Percentiles rank a stretch among this genome's conserved stretches.
These are phyloP conservation scores for Microdon myrmicae DNA, from an alignment of 2,888 invertebrate species.

Conservation along the genomic window DNA sequence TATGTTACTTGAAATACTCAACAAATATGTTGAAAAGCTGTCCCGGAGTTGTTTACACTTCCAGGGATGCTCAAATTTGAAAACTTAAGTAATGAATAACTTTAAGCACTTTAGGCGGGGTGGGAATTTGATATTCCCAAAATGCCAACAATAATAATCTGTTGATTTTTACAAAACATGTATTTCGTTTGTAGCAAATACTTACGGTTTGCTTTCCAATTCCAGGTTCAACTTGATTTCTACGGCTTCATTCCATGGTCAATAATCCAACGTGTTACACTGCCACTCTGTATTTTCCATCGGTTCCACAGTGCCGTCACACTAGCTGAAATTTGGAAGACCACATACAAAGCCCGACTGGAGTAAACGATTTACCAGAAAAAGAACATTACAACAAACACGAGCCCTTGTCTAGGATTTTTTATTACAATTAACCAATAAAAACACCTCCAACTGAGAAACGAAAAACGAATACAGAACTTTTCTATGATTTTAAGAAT, in stretches of 20 bases:
- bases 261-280: slow-evolving; percentile 89
- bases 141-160: too few species aligned
- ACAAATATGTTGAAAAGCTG: too few species aligned
- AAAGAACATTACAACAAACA: slow-evolving; percentile 9
- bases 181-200: too few species aligned
- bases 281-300: slow-evolving; percentile 96
- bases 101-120: too few species aligned
- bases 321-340: slow-evolving; percentile 96
- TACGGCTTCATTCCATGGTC: slow-evolving; percentile 95
- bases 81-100: too few species aligned
- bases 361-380: slow-evolving; percentile 71
- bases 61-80: too few species aligned
- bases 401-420: too few species aligned
- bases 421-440: slow-evolving; percentile 19
- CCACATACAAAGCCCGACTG: slow-evolving; percentile 89
- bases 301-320: slow-evolving; percentile 95
- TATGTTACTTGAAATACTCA: too few species aligned
- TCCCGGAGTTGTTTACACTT: too few species aligned
- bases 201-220: slow-evolving; percentile 4
- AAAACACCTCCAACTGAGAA: slow-evolving; percentile 18
- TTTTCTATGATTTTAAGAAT: slow-evolving; percentile 28
- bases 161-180: too few species aligned
- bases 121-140: too few species aligned
- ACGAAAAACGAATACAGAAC: slow-evolving; percentile 15
- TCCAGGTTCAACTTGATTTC: slow-evolving; percentile 84